Percentiles rank a stretch among this genome's conserved stretches.
Conservation (phyloP, 2,113 vertebrate genomes). For the Alligator mississippiensis region DNA sequence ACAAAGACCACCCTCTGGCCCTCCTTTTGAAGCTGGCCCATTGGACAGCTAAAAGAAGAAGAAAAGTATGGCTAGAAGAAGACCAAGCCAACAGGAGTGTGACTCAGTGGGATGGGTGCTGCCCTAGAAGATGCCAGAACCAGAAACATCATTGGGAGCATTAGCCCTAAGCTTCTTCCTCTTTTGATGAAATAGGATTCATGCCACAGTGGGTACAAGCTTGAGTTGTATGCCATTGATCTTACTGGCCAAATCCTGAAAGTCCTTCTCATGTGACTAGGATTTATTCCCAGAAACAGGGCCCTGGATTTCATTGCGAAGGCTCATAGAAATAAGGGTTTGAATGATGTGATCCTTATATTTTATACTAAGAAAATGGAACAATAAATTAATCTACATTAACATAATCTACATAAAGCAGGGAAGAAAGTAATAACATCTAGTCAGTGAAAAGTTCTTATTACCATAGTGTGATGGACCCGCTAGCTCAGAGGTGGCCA, state of each 20-base stretch:
- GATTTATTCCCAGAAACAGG: not conserved
- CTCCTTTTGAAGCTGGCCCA: no score
- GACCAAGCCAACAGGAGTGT: no score
- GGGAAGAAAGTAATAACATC: not conserved
- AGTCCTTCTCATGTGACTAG: not conserved
- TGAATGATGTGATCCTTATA: not conserved
- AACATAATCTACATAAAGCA: no score
- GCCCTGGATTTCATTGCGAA: not conserved
- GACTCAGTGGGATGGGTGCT: no score
- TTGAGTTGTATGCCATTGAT: not conserved
- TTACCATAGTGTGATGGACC: not conserved
- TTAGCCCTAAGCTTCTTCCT: not conserved
- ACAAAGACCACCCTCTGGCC: no score
- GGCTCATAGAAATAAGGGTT: not conserved
- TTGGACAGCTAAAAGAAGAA: no score
- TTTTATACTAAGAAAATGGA: not conserved
- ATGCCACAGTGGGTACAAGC: not conserved
- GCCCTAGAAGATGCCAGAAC: no score
- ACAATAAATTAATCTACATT: not conserved
- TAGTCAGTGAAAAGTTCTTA: not conserved
- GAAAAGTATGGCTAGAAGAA: no score
- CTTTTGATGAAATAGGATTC: not conserved
- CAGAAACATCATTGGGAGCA: no score
- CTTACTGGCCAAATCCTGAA: slow-evolving; percentile 14
- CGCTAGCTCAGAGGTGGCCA: not conserved